Percentiles rank a stretch among this genome's conserved stretches.
These are phyloP conservation scores for Rhineura floridana DNA, from an alignment of 2,113 vertebrate genomes.

Conservation along the genomic window DNA sequence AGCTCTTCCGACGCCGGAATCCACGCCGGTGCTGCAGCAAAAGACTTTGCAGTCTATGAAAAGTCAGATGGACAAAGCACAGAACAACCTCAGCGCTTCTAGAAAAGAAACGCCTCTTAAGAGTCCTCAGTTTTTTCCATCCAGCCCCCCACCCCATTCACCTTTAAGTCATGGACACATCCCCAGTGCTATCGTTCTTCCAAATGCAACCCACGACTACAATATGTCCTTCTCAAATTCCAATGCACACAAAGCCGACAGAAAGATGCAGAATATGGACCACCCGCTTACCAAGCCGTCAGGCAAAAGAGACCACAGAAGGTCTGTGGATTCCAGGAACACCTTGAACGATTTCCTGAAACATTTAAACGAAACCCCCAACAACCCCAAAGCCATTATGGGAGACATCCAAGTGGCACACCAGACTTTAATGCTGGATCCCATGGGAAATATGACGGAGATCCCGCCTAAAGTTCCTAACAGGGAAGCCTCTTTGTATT, in stretches of 20 bases:
- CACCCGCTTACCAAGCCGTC: conserved; percentile 81
- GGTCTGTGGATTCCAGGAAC: conserved; percentile 94
- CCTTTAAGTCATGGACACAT: conserved; percentile 90
- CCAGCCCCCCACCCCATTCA: conserved; percentile 88
- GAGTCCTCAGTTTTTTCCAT: conserved; percentile 89
- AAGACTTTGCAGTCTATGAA: conserved; percentile 92
- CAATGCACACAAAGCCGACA: conserved; percentile 88
- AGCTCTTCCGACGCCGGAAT: conserved; percentile 94
- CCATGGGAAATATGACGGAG: conserved; percentile 91
- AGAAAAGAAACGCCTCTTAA: conserved; percentile 87
- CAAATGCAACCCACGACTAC: conserved; percentile 94
- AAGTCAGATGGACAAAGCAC: conserved; percentile 88
- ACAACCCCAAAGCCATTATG: conserved; percentile 89
- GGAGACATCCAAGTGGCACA: conserved; percentile 88
- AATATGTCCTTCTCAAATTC: conserved; percentile 84
- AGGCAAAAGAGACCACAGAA: conserved; percentile 89
- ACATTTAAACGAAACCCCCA: conserved; percentile 90
- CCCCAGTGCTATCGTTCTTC: conserved; percentile 95
- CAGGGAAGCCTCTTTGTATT: conserved; percentile 94
- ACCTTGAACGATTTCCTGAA: conserved; percentile 96
- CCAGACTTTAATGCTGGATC: conserved; percentile 91
- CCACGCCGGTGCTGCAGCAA: conserved; percentile 94
- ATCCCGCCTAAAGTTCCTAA: conserved; percentile 95
- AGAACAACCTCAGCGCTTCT: conserved; percentile 80
- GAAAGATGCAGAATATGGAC: conserved; percentile 84